Evolutionary conservation across 2,888 invertebrate species (phyloP).

Genomic region (Ditula angustiorana): DNA sequence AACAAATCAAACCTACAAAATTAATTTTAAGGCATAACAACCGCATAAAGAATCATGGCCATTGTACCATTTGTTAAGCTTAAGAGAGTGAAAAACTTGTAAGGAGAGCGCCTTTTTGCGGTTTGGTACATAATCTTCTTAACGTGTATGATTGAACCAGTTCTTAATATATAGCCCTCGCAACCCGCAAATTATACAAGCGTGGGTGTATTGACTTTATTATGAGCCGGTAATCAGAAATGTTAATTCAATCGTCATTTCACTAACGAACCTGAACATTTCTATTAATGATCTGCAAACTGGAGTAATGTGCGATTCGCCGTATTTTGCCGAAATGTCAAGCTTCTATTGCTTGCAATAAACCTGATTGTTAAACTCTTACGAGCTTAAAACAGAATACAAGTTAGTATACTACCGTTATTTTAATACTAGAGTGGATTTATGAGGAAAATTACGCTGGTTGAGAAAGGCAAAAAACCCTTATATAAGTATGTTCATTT

Average conservation of each 20-base stretch:
- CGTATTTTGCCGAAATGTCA: conserved; percentile 5
- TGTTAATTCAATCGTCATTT: conserved; percentile 28
- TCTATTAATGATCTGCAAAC: conserved; percentile 36
- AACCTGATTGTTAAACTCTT: not conserved
- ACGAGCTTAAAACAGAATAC: not conserved
- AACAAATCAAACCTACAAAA: too few relatives aligned
- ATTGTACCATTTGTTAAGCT: too few relatives aligned
- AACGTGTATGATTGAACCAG: too few relatives aligned
- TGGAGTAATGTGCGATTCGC: conserved; percentile 2
- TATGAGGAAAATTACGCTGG: not conserved
- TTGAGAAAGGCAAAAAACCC: too few relatives aligned
- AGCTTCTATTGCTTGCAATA: not conserved
- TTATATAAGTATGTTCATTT: too few relatives aligned
- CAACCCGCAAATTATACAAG: not conserved
- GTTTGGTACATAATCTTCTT: too few relatives aligned
- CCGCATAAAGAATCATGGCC: too few relatives aligned
- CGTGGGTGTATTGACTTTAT: conserved; percentile 16
- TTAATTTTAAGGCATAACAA: too few relatives aligned
- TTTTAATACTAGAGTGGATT: not conserved
- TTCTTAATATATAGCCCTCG: not conserved
- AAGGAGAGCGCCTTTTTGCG: too few relatives aligned
- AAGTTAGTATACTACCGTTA: not conserved
- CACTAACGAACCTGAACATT: conserved; percentile 34
- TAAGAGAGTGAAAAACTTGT: too few relatives aligned
- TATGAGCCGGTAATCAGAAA: conserved; percentile 20